These are phyloP conservation scores for Xenops minutus DNA, from an alignment of 2,797 vertebrate genomes.

Conservation along the genomic window DNA sequence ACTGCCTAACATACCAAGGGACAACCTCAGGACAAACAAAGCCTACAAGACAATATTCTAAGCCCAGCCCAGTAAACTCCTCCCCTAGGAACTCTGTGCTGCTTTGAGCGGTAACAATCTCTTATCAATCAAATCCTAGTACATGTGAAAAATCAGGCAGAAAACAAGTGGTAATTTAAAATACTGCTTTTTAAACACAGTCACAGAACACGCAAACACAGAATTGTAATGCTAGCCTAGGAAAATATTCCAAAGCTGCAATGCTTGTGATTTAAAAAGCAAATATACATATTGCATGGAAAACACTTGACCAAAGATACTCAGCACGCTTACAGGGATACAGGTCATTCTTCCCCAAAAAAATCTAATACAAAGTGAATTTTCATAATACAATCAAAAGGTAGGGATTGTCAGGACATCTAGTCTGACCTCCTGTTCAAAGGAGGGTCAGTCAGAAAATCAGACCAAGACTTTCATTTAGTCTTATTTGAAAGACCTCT, in stretches of 20 bases:
- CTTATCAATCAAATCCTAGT: not conserved
- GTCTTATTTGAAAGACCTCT: not conserved
- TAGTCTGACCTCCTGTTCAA: not conserved
- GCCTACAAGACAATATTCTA: not conserved
- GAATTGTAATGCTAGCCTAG: not conserved
- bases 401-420: not conserved
- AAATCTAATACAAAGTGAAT: not conserved
- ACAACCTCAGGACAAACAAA: not conserved
- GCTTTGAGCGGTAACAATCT: not conserved
- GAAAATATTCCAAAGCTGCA: not conserved
- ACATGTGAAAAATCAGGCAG: not conserved
- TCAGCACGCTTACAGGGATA: accelerated
- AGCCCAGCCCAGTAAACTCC: not conserved
- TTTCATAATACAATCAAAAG: not conserved
- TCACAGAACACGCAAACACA: not conserved
- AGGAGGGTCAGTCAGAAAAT: not conserved
- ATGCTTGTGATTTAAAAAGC: not conserved
- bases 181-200: not conserved
- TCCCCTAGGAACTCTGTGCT: not conserved
- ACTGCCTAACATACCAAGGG: not conserved
- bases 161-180: not conserved
- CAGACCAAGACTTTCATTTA: not conserved
- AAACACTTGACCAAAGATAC: not conserved
- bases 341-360: not conserved
- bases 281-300: not conserved